Evolutionary conservation across 1,140 invertebrate genomes (phyloP).

Genomic region (Drosophila tani): DNA sequence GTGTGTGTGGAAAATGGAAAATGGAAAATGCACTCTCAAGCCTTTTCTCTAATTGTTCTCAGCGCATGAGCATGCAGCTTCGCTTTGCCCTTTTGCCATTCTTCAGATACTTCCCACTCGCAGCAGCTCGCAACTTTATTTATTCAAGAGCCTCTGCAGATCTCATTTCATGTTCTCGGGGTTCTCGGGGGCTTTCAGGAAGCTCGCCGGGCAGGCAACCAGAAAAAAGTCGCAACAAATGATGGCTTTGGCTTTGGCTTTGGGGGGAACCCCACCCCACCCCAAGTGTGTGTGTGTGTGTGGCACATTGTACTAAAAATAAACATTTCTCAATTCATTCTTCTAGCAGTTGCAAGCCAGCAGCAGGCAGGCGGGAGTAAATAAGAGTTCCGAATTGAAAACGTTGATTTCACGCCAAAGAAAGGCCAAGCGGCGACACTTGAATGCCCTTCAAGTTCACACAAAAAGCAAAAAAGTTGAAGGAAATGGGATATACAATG

Average conservation of each 20-base stretch:
- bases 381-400: constrained; percentile 44
- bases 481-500: neutral
- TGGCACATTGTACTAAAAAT: constrained; percentile 73
- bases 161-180: constrained; percentile 74
- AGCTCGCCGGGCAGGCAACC: constrained; percentile 64
- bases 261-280: too few relatives aligned
- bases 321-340: constrained; percentile 66
- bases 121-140: constrained; percentile 48
- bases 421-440: neutral
- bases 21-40: constrained; percentile 28
- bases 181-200: constrained; percentile 53
- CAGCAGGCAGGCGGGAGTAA: constrained; percentile 21
- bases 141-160: constrained; percentile 65
- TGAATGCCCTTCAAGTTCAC: constrained; percentile 14
- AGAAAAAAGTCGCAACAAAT: constrained; percentile 52
- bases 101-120: neutral
- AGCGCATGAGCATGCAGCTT: constrained; percentile 77
- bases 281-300: constrained; percentile 18
- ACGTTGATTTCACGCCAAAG: constrained; percentile 28
- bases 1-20: constrained; percentile 43
- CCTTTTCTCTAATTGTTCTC: constrained; percentile 65
- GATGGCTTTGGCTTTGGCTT: neutral
- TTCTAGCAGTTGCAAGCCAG: constrained; percentile 39
- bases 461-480: neutral
- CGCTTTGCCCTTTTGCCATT: constrained; percentile 16